Conservation (phyloP, 2,113 vertebrate genomes). For the Caloenas nicobarica region DNA sequence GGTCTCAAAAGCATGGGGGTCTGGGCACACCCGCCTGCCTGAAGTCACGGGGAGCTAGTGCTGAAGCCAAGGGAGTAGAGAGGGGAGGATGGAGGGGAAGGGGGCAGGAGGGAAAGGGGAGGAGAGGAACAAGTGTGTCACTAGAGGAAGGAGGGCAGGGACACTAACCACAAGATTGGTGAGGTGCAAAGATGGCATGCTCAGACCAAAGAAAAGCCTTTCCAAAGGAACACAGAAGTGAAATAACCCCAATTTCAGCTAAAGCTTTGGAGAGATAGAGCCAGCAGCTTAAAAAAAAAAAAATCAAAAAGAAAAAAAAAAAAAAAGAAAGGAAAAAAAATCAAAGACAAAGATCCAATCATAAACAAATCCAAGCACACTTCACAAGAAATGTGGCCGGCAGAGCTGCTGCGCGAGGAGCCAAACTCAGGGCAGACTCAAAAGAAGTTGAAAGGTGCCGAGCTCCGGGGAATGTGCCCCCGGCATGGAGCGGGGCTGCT, state of each 20-base stretch:
- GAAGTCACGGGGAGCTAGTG: neutral
- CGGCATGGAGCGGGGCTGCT: neutral
- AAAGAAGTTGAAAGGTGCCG: slow-evolving; percentile 44
- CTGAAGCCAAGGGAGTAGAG: slow-evolving; percentile 31
- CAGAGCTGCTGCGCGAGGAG: slow-evolving; percentile 76
- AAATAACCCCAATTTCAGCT: slow-evolving; percentile 78
- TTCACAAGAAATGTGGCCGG: slow-evolving; percentile 78
- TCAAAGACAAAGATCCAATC: slow-evolving; percentile 57
- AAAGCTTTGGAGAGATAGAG: slow-evolving; percentile 86
- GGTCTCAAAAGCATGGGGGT: neutral
- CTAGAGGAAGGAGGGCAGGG: slow-evolving; percentile 75
- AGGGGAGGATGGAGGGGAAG: neutral
- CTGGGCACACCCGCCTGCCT: neutral
- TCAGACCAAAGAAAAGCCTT: slow-evolving; percentile 83
- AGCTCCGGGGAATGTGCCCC: slow-evolving; percentile 13
- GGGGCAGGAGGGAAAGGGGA: neutral
- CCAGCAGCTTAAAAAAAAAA: slow-evolving; percentile 79
- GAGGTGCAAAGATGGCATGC: slow-evolving; percentile 97
- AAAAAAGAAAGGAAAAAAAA: neutral
- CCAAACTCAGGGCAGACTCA: slow-evolving; percentile 78
- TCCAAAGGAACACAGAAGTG: slow-evolving; percentile 79
- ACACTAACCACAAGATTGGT: slow-evolving; percentile 92
- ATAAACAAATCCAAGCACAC: slow-evolving; percentile 74
- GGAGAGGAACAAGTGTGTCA: slow-evolving; percentile 64
- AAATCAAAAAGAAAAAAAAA: neutral